A percentile compares a stretch with the other conserved stretches of the same genome.
Evolutionary conservation across 2,888 invertebrate species (phyloP).

Genomic region (Kryphioiulus occultus): DNA sequence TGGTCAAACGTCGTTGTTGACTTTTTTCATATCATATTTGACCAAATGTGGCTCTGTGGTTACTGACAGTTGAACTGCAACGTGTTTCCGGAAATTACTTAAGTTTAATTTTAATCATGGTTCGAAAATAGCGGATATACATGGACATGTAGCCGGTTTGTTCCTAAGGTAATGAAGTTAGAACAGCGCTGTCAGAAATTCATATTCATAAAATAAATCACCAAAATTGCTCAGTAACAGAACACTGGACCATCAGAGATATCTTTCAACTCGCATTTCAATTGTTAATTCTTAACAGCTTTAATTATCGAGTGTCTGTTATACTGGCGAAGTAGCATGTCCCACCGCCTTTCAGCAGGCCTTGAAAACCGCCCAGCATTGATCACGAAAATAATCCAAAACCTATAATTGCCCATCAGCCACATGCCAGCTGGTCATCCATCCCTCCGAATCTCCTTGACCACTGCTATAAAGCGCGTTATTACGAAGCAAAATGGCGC

Average conservation of each 20-base stretch:
- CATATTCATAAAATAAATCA: no score
- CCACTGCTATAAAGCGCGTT: background rate
- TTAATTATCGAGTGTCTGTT: background rate
- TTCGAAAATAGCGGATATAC: no score
- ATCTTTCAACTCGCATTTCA: no score
- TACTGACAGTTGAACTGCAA: background rate
- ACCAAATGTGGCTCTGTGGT: background rate
- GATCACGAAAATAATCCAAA: background rate
- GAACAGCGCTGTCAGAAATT: no score
- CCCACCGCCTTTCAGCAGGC: background rate
- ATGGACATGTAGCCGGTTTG: no score
- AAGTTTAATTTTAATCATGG: background rate
- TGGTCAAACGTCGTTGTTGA: background rate
- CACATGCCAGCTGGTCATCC: constrained; percentile 4
- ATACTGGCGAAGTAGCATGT: background rate
- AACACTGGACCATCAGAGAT: no score
- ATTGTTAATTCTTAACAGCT: background rate
- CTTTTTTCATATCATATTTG: background rate
- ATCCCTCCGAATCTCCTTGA: background rate
- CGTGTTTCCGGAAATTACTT: background rate
- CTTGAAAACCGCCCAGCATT: background rate
- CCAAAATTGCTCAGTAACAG: no score
- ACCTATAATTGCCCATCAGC: background rate
- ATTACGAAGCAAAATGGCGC: constrained; percentile 5
- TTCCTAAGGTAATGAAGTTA: no score